These are phyloP conservation scores for Octopus sinensis DNA, from an alignment of 1,140 invertebrate species.

Conservation along the genomic window DNA sequence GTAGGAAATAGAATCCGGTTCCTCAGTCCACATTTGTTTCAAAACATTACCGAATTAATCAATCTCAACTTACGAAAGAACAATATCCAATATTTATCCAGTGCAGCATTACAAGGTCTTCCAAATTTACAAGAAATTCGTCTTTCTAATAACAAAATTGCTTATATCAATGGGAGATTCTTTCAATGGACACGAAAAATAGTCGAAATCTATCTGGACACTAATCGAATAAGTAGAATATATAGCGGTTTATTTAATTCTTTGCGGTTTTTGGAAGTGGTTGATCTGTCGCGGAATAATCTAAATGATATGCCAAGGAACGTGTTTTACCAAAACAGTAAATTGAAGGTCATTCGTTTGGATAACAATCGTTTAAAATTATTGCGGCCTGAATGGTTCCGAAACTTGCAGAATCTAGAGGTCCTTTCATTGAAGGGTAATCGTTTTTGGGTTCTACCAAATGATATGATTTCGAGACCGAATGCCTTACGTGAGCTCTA, in stretches of 20 bases:
- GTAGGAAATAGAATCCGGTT: constrained; percentile 26
- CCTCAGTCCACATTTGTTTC: constrained; percentile 23
- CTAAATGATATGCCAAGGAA: constrained; percentile 22
- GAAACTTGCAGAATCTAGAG: constrained; percentile 20
- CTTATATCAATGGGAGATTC: constrained; percentile 18
- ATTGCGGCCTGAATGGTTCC: constrained; percentile 28
- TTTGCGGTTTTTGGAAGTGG: constrained; percentile 18
- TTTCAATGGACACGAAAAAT: constrained; percentile 18
- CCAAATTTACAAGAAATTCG: constrained; percentile 22
- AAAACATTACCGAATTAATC: constrained; percentile 18
- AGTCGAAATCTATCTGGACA: constrained; percentile 24
- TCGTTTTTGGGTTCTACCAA: constrained; percentile 20
- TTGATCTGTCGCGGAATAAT: constrained; percentile 30
- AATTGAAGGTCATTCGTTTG: constrained; percentile 23
- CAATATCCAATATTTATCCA: constrained; percentile 25
- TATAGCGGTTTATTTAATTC: constrained; percentile 13
- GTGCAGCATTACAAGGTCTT: constrained; percentile 18
- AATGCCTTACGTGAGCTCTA: constrained; percentile 18
- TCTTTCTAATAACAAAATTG: constrained; percentile 26
- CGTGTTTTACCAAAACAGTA: constrained; percentile 22
- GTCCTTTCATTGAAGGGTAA: constrained; percentile 23
- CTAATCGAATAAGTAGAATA: constrained; percentile 21
- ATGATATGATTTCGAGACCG: constrained; percentile 17
- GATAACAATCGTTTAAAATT: constrained; percentile 25
- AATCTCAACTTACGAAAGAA: constrained; percentile 29